A percentile compares a stretch with the other conserved stretches of the same genome.
Evolutionary conservation across 2,888 invertebrate species (phyloP).

Genomic region (Marronus borbonicus): DNA sequence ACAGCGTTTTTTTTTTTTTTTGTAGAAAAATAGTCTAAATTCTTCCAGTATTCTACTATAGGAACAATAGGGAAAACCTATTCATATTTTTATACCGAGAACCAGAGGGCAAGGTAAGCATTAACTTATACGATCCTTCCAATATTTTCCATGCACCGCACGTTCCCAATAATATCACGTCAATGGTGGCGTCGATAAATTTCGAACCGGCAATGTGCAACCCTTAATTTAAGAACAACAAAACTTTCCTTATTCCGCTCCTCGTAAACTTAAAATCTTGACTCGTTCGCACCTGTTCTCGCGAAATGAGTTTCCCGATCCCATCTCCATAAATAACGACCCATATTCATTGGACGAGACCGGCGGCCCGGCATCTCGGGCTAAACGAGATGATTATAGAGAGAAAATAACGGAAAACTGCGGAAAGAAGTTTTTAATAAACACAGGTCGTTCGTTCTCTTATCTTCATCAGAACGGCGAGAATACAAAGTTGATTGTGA

Average conservation of each 20-base stretch:
- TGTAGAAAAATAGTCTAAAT: no score
- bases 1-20: no score
- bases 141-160: background rate
- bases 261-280: slow-evolving; percentile 45
- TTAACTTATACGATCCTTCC: no score
- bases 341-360: slow-evolving; percentile 15
- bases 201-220: background rate
- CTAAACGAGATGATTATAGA: slow-evolving; percentile 35
- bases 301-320: slow-evolving; percentile 39
- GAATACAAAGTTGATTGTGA: background rate
- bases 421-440: slow-evolving; percentile 33
- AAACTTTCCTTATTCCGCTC: slow-evolving; percentile 37
- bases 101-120: no score
- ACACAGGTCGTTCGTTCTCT: slow-evolving; percentile 1
- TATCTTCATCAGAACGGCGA: background rate
- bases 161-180: slow-evolving; percentile 8
- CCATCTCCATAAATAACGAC: slow-evolving; percentile 43
- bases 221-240: slow-evolving; percentile 42
- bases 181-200: slow-evolving; percentile 20
- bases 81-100: no score
- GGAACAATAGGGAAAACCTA: no score
- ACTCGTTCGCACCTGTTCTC: slow-evolving; percentile 42
- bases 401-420: slow-evolving; percentile 38
- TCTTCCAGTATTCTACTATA: no score
- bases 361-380: background rate